A percentile compares a stretch with the other conserved stretches of the same genome.
Evolutionary conservation across 1,140 invertebrate genomes (phyloP).

Genomic region (Brachionus rubens): DNA sequence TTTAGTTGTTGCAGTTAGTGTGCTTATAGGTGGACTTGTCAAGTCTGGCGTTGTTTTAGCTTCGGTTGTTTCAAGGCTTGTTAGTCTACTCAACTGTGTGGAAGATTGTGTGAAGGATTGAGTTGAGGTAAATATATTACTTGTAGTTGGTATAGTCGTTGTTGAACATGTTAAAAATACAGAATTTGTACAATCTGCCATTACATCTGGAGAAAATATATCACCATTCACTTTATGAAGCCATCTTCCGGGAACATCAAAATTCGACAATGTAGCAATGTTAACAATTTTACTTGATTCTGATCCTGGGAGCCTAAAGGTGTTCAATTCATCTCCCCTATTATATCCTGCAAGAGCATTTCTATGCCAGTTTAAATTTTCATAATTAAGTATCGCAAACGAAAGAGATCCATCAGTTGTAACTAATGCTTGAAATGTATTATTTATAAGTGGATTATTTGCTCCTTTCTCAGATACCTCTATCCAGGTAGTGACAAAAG

Average conservation of each 20-base stretch:
- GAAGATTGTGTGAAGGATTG: too few species aligned
- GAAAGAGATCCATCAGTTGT: neutral
- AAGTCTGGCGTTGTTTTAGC: too few species aligned
- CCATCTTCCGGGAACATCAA: neutral
- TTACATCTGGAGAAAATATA: too few species aligned
- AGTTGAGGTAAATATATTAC: too few species aligned
- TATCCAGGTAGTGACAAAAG: neutral
- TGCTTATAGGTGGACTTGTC: too few species aligned
- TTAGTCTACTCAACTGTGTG: too few species aligned
- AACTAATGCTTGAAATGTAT: neutral
- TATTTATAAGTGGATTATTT: neutral
- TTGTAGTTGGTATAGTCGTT: too few species aligned
- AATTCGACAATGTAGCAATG: neutral
- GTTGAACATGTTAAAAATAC: too few species aligned
- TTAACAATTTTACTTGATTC: neutral
- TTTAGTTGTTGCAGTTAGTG: too few species aligned
- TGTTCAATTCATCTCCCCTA: neutral
- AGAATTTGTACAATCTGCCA: too few species aligned
- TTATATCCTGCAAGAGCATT: neutral
- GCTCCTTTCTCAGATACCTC: neutral
- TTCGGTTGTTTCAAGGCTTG: too few species aligned
- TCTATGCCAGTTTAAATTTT: neutral
- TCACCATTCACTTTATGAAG: neutral
- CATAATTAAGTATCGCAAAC: constrained; percentile 18
- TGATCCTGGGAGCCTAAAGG: neutral